phyloP scores from a whole-genome alignment of 2,888 invertebrate genomes.

The Sphaerophoria rueppellii region DNA sequence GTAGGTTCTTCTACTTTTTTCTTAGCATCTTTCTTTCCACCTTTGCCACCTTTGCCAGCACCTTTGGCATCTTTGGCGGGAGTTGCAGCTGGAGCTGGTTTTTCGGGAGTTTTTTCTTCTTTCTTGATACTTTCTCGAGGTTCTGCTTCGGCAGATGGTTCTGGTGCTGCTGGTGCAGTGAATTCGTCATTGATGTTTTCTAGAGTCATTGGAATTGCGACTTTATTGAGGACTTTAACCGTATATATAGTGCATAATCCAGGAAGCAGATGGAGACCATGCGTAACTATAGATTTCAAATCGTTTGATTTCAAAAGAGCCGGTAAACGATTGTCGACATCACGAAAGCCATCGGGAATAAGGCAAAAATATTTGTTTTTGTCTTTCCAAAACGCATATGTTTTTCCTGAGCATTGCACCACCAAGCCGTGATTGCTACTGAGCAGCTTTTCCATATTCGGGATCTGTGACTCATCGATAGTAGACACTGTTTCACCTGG shows the following conservation, averaged over 20 bases:
- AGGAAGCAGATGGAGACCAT: neutral
- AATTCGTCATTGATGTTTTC: constrained; percentile 38
- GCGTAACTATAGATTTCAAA: constrained; percentile 1
- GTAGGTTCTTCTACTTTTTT: constrained; percentile 30
- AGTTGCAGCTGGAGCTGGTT: neutral
- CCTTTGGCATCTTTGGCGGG: neutral
- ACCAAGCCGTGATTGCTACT: constrained; percentile 60
- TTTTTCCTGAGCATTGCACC: constrained; percentile 54
- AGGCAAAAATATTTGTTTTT: constrained; percentile 25
- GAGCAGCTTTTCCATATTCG: constrained; percentile 45
- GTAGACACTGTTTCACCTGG: constrained; percentile 14
- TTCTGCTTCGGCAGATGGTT: neutral
- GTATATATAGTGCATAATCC: constrained; percentile 42
- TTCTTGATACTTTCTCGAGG: neutral
- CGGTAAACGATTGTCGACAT: constrained; percentile 4
- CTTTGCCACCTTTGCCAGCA: too few species aligned
- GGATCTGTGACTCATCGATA: constrained; percentile 37
- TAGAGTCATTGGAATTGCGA: constrained; percentile 15
- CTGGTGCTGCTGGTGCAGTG: neutral
- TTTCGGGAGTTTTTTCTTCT: neutral
- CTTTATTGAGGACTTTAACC: constrained; percentile 48
- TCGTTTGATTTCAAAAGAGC: constrained; percentile 25
- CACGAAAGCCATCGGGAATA: constrained; percentile 44
- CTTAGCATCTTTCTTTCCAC: constrained; percentile 14
- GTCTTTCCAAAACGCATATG: constrained; percentile 73